phyloP scores from a whole-genome alignment of 92 coral and sea anemone species.

The Parazoanthus atlanticus region DNA sequence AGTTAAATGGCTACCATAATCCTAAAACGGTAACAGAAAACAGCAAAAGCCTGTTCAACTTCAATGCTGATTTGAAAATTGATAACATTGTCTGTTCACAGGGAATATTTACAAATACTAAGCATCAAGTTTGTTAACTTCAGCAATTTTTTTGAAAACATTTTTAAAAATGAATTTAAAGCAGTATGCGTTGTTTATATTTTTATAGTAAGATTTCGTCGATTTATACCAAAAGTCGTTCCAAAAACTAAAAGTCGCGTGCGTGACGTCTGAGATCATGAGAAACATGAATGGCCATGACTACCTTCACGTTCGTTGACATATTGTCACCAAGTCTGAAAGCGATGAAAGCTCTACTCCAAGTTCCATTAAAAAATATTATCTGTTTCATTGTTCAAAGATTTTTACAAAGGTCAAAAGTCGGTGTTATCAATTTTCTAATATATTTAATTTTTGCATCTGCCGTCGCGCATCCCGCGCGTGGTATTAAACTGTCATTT shows the following conservation, averaged over 20 bases:
- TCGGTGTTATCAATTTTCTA: not conserved
- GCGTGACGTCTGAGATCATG: not conserved
- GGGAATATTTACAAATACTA: not conserved
- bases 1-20: not conserved
- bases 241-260: not conserved
- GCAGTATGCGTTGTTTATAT: constrained; percentile 11
- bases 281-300: not conserved
- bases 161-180: not conserved
- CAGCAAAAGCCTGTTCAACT: not conserved
- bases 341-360: not conserved
- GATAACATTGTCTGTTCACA: not conserved
- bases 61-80: not conserved
- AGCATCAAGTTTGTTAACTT: not conserved
- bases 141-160: not conserved
- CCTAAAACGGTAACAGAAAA: not conserved
- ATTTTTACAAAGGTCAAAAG: not conserved
- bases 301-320: constrained; percentile 12
- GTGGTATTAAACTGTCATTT: too few relatives aligned
- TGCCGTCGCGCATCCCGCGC: too few relatives aligned
- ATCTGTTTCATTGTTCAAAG: not conserved
- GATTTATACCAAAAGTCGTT: not conserved
- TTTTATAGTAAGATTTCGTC: not conserved
- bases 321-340: not conserved
- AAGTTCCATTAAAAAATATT: not conserved
- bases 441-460: too few relatives aligned